A percentile compares a stretch with the other conserved stretches of the same genome.
Evolutionary conservation across 2,113 vertebrate species (phyloP).

Genomic region (Cairina moschata): DNA sequence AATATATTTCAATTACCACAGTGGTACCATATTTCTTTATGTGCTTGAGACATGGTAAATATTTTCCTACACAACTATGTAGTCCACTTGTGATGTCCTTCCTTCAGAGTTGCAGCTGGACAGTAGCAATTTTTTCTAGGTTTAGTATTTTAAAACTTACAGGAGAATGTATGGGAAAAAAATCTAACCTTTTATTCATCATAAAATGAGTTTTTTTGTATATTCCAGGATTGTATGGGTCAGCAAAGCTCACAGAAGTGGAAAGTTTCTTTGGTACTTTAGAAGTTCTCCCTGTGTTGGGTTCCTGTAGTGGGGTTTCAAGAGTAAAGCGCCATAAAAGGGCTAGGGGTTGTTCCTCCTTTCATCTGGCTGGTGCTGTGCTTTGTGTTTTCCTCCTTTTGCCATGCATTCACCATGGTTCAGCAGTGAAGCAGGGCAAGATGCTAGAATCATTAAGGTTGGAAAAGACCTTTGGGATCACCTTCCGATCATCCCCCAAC

Average conservation of each 20-base stretch:
- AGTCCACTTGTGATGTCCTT: background rate
- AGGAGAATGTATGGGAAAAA: background rate
- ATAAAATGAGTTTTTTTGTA: background rate
- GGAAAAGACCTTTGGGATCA: too few species aligned
- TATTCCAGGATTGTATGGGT: background rate
- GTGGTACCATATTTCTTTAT: background rate
- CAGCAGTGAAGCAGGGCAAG: background rate
- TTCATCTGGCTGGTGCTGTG: background rate
- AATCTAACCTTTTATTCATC: background rate
- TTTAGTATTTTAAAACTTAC: background rate
- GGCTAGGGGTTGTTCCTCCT: accelerated
- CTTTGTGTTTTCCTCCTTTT: background rate
- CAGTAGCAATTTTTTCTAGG: background rate
- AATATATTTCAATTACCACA: background rate
- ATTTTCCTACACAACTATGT: background rate
- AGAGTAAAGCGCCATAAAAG: background rate
- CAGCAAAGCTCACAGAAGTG: background rate
- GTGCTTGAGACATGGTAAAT: background rate
- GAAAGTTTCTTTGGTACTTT: background rate
- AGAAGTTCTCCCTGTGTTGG: background rate
- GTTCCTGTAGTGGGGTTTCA: background rate
- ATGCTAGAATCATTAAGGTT: too few species aligned
- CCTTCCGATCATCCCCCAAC: too few species aligned
- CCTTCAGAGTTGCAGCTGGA: background rate
- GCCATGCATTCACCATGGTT: background rate